Conservation (phyloP, 2,888 invertebrate species). For the Coelogynopora nodosa region DNA sequence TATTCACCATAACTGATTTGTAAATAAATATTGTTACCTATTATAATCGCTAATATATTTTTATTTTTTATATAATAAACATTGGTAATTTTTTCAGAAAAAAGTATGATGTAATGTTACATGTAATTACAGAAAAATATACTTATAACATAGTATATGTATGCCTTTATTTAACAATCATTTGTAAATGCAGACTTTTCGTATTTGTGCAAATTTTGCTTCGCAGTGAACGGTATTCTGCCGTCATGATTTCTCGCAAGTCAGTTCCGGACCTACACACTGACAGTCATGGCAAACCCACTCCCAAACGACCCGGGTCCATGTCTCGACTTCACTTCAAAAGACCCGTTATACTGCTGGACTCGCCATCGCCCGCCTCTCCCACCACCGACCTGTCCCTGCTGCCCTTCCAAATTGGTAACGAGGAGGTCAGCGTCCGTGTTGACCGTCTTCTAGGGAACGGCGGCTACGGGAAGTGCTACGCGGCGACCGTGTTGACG, state of each 20-base stretch:
- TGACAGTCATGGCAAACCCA: neutral
- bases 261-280: neutral
- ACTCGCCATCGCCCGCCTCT: neutral
- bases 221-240: too few relatives aligned
- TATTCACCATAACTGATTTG: too few relatives aligned
- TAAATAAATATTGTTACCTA: too few relatives aligned
- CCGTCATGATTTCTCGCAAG: neutral
- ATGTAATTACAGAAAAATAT: too few relatives aligned
- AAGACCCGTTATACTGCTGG: neutral
- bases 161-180: too few relatives aligned
- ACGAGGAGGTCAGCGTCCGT: neutral
- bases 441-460: neutral
- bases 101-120: too few relatives aligned
- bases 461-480: slow-evolving; percentile 1
- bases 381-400: neutral
- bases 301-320: neutral
- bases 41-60: too few relatives aligned
- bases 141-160: too few relatives aligned
- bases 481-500: neutral
- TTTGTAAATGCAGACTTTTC: too few relatives aligned
- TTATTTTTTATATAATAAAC: too few relatives aligned
- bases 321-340: neutral
- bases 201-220: too few relatives aligned
- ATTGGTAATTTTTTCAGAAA: too few relatives aligned
- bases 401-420: neutral